Conservation (phyloP, 2,888 invertebrate species). For the Stramonita haemastoma region DNA sequence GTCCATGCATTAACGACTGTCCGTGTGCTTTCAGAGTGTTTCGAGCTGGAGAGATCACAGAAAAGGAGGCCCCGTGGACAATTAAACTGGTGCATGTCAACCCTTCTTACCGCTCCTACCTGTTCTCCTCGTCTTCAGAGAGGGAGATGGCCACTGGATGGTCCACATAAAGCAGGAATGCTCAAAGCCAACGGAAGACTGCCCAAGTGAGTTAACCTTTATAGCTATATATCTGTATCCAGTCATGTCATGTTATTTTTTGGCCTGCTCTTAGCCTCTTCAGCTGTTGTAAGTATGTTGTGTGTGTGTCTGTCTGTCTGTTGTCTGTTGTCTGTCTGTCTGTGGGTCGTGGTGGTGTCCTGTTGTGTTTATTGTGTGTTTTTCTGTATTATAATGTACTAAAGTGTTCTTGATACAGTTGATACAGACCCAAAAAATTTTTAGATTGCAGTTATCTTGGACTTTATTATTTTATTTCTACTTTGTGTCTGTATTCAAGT, state of each 20-base stretch:
- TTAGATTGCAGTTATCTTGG: no score
- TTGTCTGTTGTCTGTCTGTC: no score
- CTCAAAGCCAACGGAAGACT: slow-evolving; percentile 40
- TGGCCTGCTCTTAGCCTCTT: neutral
- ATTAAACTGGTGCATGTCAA: slow-evolving; percentile 47
- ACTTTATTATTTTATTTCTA: no score
- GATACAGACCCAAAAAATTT: no score
- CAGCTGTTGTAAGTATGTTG: no score
- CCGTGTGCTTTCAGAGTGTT: slow-evolving; percentile 29
- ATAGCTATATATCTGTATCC: neutral
- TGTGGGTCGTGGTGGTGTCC: no score
- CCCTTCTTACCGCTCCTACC: slow-evolving; percentile 37
- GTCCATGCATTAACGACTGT: neutral
- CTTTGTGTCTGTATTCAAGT: no score
- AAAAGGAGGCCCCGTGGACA: slow-evolving; percentile 45
- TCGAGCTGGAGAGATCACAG: slow-evolving; percentile 40
- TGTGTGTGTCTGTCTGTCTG: no score
- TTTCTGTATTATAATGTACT: no score
- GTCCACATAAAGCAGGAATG: slow-evolving; percentile 43
- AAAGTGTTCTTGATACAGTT: no score
- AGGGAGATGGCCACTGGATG: slow-evolving; percentile 48
- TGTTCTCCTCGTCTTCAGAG: slow-evolving; percentile 47
- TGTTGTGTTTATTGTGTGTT: no score
- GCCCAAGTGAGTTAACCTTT: neutral
- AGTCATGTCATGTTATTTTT: no score